Conservation (phyloP, 1,140 invertebrate species). For the Lepidurus couesii region DNA sequence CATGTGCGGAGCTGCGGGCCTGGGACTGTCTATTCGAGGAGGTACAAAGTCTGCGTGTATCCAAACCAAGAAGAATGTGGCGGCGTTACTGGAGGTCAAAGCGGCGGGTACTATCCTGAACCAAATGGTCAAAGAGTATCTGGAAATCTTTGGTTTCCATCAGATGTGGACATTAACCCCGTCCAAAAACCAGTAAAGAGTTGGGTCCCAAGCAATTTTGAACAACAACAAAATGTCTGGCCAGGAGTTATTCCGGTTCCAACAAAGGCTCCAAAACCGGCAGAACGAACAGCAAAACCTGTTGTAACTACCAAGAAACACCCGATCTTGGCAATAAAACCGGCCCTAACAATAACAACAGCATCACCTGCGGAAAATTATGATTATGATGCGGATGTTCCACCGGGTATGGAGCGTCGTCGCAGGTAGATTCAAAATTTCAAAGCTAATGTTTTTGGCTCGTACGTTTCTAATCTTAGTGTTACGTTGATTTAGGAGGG, state of each 20-base stretch:
- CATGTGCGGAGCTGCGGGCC: constrained; percentile 57
- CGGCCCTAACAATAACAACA: neutral
- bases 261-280: neutral
- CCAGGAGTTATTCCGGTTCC: neutral
- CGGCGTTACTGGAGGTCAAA: neutral
- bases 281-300: neutral
- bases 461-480: too few species aligned
- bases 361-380: neutral
- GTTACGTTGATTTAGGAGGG: too few species aligned
- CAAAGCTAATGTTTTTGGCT: neutral
- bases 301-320: neutral
- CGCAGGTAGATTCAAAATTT: neutral
- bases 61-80: constrained; percentile 27
- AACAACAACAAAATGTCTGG: neutral
- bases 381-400: neutral
- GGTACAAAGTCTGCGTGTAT: constrained; percentile 26
- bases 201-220: neutral
- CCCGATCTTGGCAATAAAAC: too few species aligned
- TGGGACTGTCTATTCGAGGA: constrained; percentile 53
- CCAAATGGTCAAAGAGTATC: too few species aligned
- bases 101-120: too few species aligned
- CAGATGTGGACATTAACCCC: too few species aligned
- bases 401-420: neutral
- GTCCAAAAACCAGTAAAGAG: neutral
- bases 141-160: too few species aligned